phyloP scores from a whole-genome alignment of 2,113 vertebrate species.

The Machaerirhynchus nigripectus region DNA sequence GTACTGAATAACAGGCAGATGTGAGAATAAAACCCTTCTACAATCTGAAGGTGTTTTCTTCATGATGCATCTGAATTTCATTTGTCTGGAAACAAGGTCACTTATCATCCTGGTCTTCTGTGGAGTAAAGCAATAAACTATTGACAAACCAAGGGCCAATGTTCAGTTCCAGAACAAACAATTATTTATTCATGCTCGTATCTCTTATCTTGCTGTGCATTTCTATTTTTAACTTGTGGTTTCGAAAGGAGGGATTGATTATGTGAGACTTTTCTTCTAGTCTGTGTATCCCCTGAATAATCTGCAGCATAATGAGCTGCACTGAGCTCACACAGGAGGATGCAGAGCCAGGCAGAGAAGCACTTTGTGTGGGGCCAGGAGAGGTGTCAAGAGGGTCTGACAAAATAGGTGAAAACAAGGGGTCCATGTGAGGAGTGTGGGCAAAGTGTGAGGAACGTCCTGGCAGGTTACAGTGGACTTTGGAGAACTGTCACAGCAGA shows the following conservation, averaged over 20 bases:
- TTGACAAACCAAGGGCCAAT: neutral
- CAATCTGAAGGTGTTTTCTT: neutral
- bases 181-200: constrained; percentile 16
- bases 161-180: neutral
- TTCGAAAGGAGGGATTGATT: constrained; percentile 31
- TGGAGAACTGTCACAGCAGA: neutral
- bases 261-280: neutral
- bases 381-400: neutral
- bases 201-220: constrained; percentile 2
- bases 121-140: neutral
- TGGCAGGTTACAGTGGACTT: neutral
- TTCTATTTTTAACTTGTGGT: constrained; percentile 38
- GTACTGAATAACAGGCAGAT: neutral
- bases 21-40: neutral
- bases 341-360: neutral
- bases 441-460: neutral
- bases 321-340: neutral
- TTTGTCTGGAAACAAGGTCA: constrained; percentile 46
- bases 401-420: neutral
- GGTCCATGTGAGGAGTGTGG: neutral
- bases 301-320: neutral
- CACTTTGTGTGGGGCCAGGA: neutral
- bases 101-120: neutral
- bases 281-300: neutral
- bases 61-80: neutral